These are phyloP conservation scores for Toxotes lorentzi DNA, from an alignment of 2,797 vertebrate genomes.

Conservation along the genomic window DNA sequence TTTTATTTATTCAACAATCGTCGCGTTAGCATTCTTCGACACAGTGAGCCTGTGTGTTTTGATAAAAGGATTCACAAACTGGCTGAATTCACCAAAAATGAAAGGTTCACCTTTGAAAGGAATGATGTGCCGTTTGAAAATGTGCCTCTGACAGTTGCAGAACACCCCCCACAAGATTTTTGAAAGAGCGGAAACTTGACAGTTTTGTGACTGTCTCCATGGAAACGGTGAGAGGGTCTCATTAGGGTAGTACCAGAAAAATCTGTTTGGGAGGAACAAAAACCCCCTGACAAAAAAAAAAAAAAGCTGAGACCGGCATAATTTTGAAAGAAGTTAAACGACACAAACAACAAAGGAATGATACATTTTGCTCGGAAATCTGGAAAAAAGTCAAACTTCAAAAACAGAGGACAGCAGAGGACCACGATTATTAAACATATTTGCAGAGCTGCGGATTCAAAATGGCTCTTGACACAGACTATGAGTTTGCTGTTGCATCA, in stretches of 20 bases:
- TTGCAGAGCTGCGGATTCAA: slow-evolving; percentile 64
- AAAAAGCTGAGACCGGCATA: slow-evolving; percentile 65
- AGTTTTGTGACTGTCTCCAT: slow-evolving; percentile 89
- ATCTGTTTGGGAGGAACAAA: slow-evolving; percentile 73
- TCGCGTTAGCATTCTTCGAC: slow-evolving; percentile 65
- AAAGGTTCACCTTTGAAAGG: slow-evolving; percentile 81
- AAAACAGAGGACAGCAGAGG: slow-evolving; percentile 60
- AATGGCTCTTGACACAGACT: slow-evolving; percentile 68
- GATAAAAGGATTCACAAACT: slow-evolving; percentile 79
- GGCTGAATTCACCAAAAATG: slow-evolving; percentile 81
- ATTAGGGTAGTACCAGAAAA: slow-evolving; percentile 84
- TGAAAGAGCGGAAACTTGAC: slow-evolving; percentile 86
- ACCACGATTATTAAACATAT: slow-evolving; percentile 68
- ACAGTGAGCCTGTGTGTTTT: slow-evolving; percentile 70
- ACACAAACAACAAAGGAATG: slow-evolving; percentile 56
- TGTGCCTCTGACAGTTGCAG: slow-evolving; percentile 84
- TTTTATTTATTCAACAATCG: slow-evolving; percentile 77
- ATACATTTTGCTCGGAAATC: slow-evolving; percentile 60
- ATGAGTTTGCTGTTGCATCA: slow-evolving; percentile 72
- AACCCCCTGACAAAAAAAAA: slow-evolving; percentile 45
- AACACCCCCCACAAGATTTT: slow-evolving; percentile 77
- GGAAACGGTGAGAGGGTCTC: slow-evolving; percentile 85
- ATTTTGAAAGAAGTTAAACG: slow-evolving; percentile 68
- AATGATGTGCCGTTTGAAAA: slow-evolving; percentile 80
- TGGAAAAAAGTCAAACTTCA: slow-evolving; percentile 65